Base-by-base conservation (phyloP, 2,113 vertebrate species). In the Galemys pyrenaicus region DNA sequence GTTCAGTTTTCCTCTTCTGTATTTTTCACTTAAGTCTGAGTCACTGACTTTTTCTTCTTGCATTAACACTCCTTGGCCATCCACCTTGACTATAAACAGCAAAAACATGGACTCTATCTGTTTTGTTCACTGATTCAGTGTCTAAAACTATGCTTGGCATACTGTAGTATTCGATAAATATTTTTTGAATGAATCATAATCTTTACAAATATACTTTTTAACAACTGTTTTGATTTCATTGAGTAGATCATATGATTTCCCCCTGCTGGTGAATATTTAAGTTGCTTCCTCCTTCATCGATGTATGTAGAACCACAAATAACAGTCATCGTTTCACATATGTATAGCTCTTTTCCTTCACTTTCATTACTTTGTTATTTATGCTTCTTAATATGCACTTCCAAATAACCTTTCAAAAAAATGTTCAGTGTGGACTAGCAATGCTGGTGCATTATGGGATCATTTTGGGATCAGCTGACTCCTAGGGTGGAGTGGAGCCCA, bases 361-460 rank as follows among this genome's bases (percentile, higher is more conserved):
- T 67, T 74, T 12, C 62, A 9, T 78, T 80, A 44, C 87, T 83
- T 80, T 7, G 41, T 65, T 75, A 39, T 56, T 44, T 30, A 9
- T 49, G 22, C 30, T 30, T 92, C 44, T 71, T 37, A 32, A 75
- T 54, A 28, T 28, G 26, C 65, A 28, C 46, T 49, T 87, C 60
- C 26, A 28, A 46, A 75, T 37, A 67, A 26, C 4, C 74, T 79
- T 80, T n/a, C 35, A 35, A n/a, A 90, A 35, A 71, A 85, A 7
- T 30, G 41, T 77, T 78, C 87, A 67, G 2, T 8, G 32, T 51
- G 30, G 54, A 51, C n/a, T 32, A 58, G 67, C n/a, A 30, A 60
- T 0, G 32, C 22, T n/a, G 6, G 28, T 3, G 1, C 11, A 8
- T 32, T 17, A 49, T 24, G 35, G 26, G 32, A 54, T 12, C 24